phyloP scores from a whole-genome alignment of 2,113 vertebrate species.

The Rhea pennata region DNA sequence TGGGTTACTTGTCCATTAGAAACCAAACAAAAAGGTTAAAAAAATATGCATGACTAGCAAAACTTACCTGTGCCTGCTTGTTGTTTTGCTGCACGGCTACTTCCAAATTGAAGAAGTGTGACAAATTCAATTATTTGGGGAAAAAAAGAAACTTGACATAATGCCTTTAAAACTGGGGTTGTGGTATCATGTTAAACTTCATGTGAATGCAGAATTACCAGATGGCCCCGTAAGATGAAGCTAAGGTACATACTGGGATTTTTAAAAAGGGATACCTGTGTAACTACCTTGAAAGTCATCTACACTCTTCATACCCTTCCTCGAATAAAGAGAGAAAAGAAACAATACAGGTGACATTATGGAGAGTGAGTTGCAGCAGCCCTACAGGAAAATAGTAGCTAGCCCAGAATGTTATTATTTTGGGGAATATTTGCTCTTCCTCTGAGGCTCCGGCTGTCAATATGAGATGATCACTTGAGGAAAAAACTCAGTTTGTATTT shows the following conservation, averaged over 20 bases:
- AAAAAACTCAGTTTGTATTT: background rate
- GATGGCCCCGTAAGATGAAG: too few species aligned
- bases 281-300: background rate
- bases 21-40: background rate
- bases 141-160: rapidly evolving
- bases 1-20: background rate
- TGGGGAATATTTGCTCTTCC: background rate
- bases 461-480: background rate
- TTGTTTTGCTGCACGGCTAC: background rate
- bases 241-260: background rate
- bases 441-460: background rate
- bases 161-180: background rate
- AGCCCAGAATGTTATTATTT: background rate
- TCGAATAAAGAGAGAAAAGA: background rate
- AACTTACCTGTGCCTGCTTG: background rate
- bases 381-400: rapidly evolving
- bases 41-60: background rate
- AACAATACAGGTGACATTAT: background rate
- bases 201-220: background rate
- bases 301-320: background rate
- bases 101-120: background rate
- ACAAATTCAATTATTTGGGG: background rate
- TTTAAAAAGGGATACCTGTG: background rate
- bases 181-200: background rate
- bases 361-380: background rate